Evolutionary conservation across 37 sponge, comb jelly and placozoan genomes (phyloP), one percentile per base, ranked within the genome.

Genomic region (Halichondria panicea): DNA sequence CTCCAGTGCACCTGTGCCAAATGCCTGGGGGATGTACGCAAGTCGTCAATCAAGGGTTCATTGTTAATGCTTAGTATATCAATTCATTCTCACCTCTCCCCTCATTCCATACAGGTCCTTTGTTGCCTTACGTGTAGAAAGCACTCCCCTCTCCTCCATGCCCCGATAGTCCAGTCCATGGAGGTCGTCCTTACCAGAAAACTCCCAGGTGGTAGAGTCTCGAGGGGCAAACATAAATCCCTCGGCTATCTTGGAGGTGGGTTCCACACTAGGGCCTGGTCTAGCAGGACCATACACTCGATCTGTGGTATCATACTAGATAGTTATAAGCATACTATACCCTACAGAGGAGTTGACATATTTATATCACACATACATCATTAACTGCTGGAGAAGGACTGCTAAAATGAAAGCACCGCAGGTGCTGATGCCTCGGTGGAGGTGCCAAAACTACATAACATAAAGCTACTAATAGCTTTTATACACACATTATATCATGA

Each of bases 1-100:
- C 25, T 96, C 97, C 45, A 93, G 80, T 39, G 97, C 97, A 21
- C 97, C 97, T n/a, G 81, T 65, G 36, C 97, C 97, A 81, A 96
- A 96, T 57, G 93, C 97, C 89, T 95, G 56, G 33, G 37, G 38
- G n/a, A 63, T 5, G 1, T 59, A 11, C 11, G 52, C 11, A 48
- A 11, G 52, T 48, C 15, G 11, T 48, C 11, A 48, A 15, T 48
- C 52, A 48, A 15, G 15, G 52, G 11, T 48, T 11, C 11, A 48
- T 48, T 48, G 15, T n/a, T n/a, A n/a, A n/a, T n/a, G n/a, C n/a
- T n/a, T n/a, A n/a, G n/a, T n/a, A n/a, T n/a, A n/a, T n/a, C 34
- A 35, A 7, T 45, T 55, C 50, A 78, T 25, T 38, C 68, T 42
- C 72, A 91, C 92, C 71, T 89, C 72, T 70, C 94, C 94, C 44